Conservation (phyloP, 2,113 vertebrate species). For the Holacanthus passer region DNA sequence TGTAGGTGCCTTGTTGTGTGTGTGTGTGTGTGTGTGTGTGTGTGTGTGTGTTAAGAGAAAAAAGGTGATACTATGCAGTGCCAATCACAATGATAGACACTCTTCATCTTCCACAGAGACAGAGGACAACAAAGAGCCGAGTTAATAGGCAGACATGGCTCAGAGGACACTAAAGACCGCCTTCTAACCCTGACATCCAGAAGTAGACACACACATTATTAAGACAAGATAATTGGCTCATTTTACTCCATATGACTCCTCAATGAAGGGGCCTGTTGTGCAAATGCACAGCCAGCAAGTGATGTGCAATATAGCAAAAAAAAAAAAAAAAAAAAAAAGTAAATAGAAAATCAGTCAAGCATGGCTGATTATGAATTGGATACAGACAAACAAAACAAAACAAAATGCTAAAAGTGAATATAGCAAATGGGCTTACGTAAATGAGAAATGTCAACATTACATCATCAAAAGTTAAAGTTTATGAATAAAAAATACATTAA, state of each 20-base stretch:
- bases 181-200: conserved; percentile 57
- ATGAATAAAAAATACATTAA: not conserved
- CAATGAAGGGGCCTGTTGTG: conserved; percentile 23
- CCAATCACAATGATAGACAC: conserved; percentile 69
- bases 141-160: conserved; percentile 67
- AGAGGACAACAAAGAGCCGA: conserved; percentile 63
- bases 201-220: conserved; percentile 50
- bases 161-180: conserved; percentile 63
- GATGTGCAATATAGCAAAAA: conserved; percentile 7
- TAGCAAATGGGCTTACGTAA: not conserved
- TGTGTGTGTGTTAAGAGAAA: conserved; percentile 50
- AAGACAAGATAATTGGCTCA: conserved; percentile 61
- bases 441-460: not conserved
- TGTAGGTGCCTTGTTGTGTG: conserved; percentile 35
- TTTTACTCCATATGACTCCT: conserved; percentile 44
- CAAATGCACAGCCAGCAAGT: conserved; percentile 12
- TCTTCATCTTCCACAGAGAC: conserved; percentile 65
- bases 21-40: conserved; percentile 33
- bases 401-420: not conserved
- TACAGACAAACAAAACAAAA: not conserved
- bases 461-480: not conserved
- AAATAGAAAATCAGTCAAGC: not conserved
- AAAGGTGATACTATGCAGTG: conserved; percentile 53
- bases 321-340: not conserved
- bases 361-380: not conserved